phyloP scores from a whole-genome alignment of 2,888 invertebrate species.

The Caenorhabditis zanzibari region DNA sequence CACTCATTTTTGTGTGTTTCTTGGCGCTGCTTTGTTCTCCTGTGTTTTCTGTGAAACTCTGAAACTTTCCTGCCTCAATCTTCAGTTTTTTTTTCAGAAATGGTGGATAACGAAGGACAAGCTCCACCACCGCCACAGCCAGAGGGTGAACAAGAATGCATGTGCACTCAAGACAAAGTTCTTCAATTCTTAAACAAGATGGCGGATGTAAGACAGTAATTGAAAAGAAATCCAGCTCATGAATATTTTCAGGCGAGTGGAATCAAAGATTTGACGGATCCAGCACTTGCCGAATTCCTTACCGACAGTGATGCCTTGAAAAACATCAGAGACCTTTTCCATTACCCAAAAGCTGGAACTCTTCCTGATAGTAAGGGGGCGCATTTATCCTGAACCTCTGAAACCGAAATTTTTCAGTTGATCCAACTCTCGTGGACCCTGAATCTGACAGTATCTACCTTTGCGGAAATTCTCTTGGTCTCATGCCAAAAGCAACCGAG shows the following conservation, averaged over 20 bases:
- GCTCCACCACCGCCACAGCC: constrained; percentile 54
- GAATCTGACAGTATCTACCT: constrained; percentile 86
- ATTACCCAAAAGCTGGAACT: constrained; percentile 77
- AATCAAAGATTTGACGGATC: constrained; percentile 67
- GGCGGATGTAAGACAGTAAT: constrained; percentile 53
- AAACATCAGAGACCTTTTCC: constrained; percentile 76
- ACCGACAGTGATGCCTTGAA: constrained; percentile 70
- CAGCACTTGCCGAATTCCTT: constrained; percentile 65
- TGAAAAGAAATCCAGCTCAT: neutral
- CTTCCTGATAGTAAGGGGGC: constrained; percentile 81
- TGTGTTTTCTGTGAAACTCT: neutral
- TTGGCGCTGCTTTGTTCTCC: neutral
- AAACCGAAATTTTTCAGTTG: constrained; percentile 62
- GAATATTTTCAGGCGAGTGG: constrained; percentile 52
- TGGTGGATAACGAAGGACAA: constrained; percentile 42
- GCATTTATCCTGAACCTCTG: too few species aligned
- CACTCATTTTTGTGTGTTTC: constrained; percentile 9
- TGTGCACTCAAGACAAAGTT: constrained; percentile 70
- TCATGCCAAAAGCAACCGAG: constrained; percentile 85
- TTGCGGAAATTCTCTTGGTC: constrained; percentile 86
- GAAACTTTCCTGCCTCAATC: neutral
- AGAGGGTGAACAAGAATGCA: constrained; percentile 45
- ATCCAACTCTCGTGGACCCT: constrained; percentile 71
- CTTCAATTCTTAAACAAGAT: constrained; percentile 67
- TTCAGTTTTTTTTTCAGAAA: constrained; percentile 6